These are phyloP conservation scores for Scylla paramamosain DNA, from an alignment of 1,140 invertebrate genomes.

Conservation along the genomic window DNA sequence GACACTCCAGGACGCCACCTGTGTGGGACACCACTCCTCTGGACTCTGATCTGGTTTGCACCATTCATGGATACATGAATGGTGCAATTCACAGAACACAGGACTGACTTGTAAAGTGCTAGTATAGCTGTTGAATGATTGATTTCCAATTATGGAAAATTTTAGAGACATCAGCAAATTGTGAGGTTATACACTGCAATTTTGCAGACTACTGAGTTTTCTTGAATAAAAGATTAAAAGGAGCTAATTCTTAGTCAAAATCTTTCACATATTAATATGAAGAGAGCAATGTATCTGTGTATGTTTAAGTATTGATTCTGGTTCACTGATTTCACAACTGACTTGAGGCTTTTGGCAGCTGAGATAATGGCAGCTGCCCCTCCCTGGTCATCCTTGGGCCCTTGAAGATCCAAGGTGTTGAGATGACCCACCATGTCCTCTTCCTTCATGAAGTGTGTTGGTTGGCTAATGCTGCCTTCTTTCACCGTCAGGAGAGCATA, in stretches of 20 bases:
- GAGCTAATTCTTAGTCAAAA: no score
- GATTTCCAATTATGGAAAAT: no score
- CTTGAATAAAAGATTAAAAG: no score
- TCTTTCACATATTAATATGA: no score
- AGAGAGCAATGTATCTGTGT: no score
- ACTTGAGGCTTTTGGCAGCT: conserved; percentile 47
- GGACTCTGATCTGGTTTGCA: background rate
- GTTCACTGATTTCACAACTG: background rate
- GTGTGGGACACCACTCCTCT: background rate
- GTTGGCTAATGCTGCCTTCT: background rate
- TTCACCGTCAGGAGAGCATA: conserved; percentile 54
- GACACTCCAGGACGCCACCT: conserved; percentile 65
- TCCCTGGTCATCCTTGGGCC: conserved; percentile 37
- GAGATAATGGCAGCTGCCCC: conserved; percentile 37
- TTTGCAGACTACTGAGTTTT: no score
- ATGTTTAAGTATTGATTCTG: no score
- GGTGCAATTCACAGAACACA: background rate
- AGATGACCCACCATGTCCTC: conserved; percentile 41
- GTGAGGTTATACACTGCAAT: no score
- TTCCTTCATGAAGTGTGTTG: conserved; percentile 40
- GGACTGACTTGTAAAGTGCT: background rate
- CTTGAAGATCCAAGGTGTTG: background rate
- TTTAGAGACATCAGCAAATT: no score
- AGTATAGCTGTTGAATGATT: background rate
- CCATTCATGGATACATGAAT: background rate